Base-by-base conservation (phyloP, 2,113 vertebrate species). In the Saguinus imperator region DNA sequence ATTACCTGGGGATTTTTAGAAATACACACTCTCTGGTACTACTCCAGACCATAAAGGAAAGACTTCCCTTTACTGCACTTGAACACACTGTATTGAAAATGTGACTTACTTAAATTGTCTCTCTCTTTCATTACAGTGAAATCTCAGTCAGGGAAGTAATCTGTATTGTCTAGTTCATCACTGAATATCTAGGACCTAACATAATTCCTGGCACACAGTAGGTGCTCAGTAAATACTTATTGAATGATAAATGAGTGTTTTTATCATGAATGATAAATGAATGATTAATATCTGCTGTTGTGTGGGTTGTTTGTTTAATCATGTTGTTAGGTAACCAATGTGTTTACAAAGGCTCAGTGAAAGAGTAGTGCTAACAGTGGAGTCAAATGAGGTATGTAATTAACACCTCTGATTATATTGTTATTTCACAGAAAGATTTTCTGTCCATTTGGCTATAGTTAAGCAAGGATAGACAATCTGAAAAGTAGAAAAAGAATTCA, bases 371-470 rank as follows among this genome's bases (percentile, higher is more conserved):
- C 45, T 87, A 79, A 89, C 48, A 70, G 87, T 61, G 32, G n/a
- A 90, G 68, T 80, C 7, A 92, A 91, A 94, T 79, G 66, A 96
- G 75, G 52, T 66, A 13, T 79, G 66, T 85, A 93, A 91, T 95
- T 85, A 91, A 86, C 40, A 91, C 68, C 58, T 91, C 73, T 73
- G 88, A 72, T 96, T 45, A n/a, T 81, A 52, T 55, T 94, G 29
- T 55, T 96, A 73, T 75, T 92, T 92, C 27, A 35, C 43, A 52
- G 17, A 68, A 66, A 73, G 55, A 95, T 94, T 96, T 96, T 96
- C 87, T 87, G 75, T 72, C 83, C 61, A 58, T 66, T 25, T 91
- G 66, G 73, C 77, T 90, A 8, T 50, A 43, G 90, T 89, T 89
- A 61, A 92, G 29, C 18, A 45, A 92, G 29, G 32, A 13, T 11